Percentiles rank a stretch among this genome's conserved stretches.
phyloP scores from a whole-genome alignment of 2,113 vertebrate genomes.

The Holacanthus passer region DNA sequence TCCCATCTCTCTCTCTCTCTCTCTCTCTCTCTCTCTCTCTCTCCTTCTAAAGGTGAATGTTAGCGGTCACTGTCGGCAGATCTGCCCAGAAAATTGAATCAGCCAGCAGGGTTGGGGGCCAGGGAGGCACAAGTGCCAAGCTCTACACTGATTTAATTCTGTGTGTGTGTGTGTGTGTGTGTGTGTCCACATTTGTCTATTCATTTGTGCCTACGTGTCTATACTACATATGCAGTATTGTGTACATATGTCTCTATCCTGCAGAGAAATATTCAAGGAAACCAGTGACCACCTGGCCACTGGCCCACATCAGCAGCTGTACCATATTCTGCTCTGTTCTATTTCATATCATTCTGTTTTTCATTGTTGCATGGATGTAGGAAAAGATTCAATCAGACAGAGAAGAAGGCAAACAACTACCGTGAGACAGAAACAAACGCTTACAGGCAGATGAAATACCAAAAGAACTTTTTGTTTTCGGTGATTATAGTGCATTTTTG shows the following conservation, averaged over 20 bases:
- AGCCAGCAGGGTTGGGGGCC: conserved; percentile 76
- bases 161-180: conserved; percentile 58
- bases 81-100: conserved; percentile 80
- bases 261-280: neutral
- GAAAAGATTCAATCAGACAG: neutral
- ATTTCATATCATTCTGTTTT: neutral
- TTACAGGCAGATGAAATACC: neutral
- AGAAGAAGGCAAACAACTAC: neutral
- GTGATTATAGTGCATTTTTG: neutral
- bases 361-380: neutral
- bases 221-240: conserved; percentile 33
- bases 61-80: conserved; percentile 77
- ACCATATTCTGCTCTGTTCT: neutral
- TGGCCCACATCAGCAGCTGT: neutral
- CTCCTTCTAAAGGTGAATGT: conserved; percentile 74
- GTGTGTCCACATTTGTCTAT: conserved; percentile 17
- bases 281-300: neutral
- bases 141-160: conserved; percentile 74
- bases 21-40: neutral
- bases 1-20: conserved; percentile 9
- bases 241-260: conserved; percentile 28
- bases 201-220: conserved; percentile 31
- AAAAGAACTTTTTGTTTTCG: neutral
- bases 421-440: neutral
- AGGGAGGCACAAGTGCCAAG: conserved; percentile 71